phyloP scores from a whole-genome alignment of 2,888 invertebrate species.

The Dyspetes luteomarginatus region DNA sequence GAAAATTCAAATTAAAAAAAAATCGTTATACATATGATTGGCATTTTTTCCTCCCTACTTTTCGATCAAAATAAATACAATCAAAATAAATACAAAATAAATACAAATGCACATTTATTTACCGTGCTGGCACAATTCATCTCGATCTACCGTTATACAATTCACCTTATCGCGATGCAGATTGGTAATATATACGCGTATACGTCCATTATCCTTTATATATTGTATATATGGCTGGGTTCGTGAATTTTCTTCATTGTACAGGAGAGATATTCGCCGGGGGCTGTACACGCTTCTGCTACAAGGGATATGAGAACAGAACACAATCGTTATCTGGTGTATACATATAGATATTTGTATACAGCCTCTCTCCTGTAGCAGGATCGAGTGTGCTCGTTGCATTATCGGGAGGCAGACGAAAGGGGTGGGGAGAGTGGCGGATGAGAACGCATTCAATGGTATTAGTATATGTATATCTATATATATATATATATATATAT shows the following conservation, averaged over 20 bases:
- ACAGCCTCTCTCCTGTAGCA: neutral
- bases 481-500: neutral
- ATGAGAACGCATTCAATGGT: slow-evolving; percentile 11
- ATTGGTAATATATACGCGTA: slow-evolving; percentile 41
- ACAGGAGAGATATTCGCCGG: slow-evolving; percentile 18
- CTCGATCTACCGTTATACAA: slow-evolving; percentile 33
- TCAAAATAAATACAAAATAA: slow-evolving; percentile 21
- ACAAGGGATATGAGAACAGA: slow-evolving; percentile 43
- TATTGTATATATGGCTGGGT: neutral
- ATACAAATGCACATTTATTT: slow-evolving; percentile 15
- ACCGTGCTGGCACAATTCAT: slow-evolving; percentile 23
- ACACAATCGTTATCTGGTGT: slow-evolving; percentile 51
- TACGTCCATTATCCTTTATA: slow-evolving; percentile 17
- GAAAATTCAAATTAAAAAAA: too few relatives aligned
- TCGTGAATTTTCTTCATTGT: slow-evolving; percentile 49
- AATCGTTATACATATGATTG: too few relatives aligned
- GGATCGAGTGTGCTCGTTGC: slow-evolving; percentile 47
- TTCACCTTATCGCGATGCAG: slow-evolving; percentile 40
- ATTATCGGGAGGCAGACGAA: slow-evolving; percentile 51
- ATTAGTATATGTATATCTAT: too few relatives aligned
- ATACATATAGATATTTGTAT: neutral
- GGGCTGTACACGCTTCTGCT: slow-evolving; percentile 23
- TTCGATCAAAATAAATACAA: slow-evolving; percentile 14
- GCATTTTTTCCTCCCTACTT: neutral
- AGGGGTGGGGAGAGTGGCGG: slow-evolving; percentile 21